Conservation (phyloP, 2,797 vertebrate species). For the Trichosurus vulpecula region DNA sequence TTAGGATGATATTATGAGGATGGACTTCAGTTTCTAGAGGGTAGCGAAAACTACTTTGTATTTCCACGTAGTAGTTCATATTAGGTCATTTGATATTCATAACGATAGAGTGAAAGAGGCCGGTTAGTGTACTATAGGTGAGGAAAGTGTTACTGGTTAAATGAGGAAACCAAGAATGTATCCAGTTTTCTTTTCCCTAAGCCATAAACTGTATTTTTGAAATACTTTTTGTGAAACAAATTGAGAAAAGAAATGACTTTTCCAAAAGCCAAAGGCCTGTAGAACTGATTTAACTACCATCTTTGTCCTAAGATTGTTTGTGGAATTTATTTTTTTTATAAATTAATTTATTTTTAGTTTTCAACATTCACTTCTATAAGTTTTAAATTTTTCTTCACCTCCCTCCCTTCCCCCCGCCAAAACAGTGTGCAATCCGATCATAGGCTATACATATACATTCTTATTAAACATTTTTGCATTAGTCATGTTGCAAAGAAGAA, state of each 20-base stretch:
- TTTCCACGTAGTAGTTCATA: not conserved
- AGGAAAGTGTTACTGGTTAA: not conserved
- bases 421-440: no score
- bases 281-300: not conserved
- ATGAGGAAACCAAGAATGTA: not conserved
- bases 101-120: not conserved
- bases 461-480: no score
- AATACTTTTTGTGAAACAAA: not conserved
- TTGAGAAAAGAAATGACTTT: conserved; percentile 6
- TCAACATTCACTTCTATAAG: no score
- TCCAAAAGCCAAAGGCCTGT: conserved; percentile 9
- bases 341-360: no score
- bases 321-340: no score
- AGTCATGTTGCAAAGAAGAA: no score
- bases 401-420: no score
- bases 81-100: not conserved
- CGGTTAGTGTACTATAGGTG: not conserved
- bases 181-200: not conserved
- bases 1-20: not conserved
- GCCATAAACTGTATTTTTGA: not conserved
- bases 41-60: not conserved
- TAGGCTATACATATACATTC: no score
- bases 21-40: not conserved
- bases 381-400: no score
- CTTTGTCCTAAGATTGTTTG: not conserved